A percentile compares a stretch with the other conserved stretches of the same genome.
Evolutionary conservation across 2,113 vertebrate species (phyloP).

Genomic region (Rynchops niger): DNA sequence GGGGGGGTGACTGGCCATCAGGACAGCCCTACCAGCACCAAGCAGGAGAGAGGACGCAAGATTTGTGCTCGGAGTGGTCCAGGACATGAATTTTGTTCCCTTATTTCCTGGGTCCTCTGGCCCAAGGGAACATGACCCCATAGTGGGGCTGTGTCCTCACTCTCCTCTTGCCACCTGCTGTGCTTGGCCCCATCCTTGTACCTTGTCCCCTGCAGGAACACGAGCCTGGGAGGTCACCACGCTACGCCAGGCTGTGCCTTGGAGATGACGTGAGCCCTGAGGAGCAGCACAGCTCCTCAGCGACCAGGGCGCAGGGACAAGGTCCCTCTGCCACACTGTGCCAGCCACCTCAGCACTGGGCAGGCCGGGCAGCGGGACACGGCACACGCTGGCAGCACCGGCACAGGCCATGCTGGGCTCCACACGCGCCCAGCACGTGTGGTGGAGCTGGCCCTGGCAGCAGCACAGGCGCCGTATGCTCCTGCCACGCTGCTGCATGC

Average conservation of each 20-base stretch:
- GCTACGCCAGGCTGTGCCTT: neutral
- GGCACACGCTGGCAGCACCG: rapidly evolving
- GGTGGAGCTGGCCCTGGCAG: too few species aligned
- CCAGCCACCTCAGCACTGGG: neutral
- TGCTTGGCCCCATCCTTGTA: neutral
- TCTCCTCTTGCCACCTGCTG: neutral
- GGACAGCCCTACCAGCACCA: neutral
- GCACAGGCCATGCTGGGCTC: neutral
- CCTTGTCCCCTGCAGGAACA: neutral
- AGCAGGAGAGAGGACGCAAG: neutral
- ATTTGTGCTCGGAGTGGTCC: neutral
- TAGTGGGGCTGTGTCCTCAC: neutral
- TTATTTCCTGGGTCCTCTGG: neutral
- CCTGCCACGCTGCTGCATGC: neutral
- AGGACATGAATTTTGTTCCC: neutral
- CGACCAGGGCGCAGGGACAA: neutral
- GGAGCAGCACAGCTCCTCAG: neutral
- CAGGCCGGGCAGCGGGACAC: rapidly evolving
- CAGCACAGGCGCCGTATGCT: neutral
- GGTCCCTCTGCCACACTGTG: neutral
- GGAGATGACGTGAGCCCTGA: neutral
- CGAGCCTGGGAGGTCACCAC: neutral
- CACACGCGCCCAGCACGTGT: rapidly evolving
- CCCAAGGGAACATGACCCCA: neutral
- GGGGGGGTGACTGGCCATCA: neutral